phyloP scores from a whole-genome alignment of 1,140 invertebrate genomes.

The Drosophila parabipectinata region DNA sequence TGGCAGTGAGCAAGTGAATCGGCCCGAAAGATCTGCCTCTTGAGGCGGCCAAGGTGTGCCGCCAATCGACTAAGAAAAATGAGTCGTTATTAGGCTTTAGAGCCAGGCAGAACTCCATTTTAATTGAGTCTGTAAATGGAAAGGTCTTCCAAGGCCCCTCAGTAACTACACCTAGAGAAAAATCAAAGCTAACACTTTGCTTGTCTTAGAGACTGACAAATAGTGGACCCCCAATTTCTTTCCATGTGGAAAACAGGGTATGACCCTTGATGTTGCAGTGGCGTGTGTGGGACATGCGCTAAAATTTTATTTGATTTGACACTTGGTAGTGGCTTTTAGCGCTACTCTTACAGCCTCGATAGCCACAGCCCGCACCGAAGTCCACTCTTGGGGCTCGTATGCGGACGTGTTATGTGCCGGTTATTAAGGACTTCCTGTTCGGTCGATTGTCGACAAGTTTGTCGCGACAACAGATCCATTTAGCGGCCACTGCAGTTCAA shows the following conservation, averaged over 20 bases:
- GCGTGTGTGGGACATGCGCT: constrained; percentile 72
- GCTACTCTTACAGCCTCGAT: constrained; percentile 23
- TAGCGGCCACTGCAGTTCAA: constrained; percentile 75
- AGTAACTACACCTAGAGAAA: neutral
- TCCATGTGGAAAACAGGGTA: neutral
- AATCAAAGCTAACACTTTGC: neutral
- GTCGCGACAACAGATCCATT: constrained; percentile 83
- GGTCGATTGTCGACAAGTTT: constrained; percentile 62
- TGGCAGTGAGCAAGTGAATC: constrained; percentile 45
- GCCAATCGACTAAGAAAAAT: constrained; percentile 37
- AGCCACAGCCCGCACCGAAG: neutral
- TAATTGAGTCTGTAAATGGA: constrained; percentile 4
- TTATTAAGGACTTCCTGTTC: constrained; percentile 81
- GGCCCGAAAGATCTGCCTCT: constrained; percentile 17
- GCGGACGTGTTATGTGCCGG: constrained; percentile 1
- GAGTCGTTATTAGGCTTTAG: constrained; percentile 14
- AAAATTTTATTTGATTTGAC: constrained; percentile 77
- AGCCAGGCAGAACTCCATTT: neutral
- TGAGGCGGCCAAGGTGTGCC: constrained; percentile 36
- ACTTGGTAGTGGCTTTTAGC: constrained; percentile 61
- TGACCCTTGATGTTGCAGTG: constrained; percentile 9
- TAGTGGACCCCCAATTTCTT: no score
- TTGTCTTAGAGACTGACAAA: no score
- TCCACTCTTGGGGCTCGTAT: no score
- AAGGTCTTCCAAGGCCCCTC: constrained; percentile 10